Evolutionary conservation across 2,113 vertebrate species (phyloP).

Genomic region (Zeus faber): DNA sequence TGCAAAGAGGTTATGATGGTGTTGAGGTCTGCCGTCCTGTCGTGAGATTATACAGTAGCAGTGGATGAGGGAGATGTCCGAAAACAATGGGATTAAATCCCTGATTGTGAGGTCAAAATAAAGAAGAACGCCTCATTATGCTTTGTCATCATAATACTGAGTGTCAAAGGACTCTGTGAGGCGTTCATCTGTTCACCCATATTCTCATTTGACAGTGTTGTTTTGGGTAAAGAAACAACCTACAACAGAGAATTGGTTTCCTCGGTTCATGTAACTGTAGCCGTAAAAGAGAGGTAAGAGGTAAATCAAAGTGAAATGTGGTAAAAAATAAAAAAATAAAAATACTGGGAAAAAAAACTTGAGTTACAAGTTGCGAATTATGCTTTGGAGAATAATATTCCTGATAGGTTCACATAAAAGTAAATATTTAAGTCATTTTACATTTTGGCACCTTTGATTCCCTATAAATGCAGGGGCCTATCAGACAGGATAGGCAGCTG

Average conservation of each 20-base stretch:
- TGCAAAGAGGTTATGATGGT: conserved; percentile 1
- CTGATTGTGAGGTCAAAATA: too few species aligned
- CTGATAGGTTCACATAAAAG: conserved; percentile 67
- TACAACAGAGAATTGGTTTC: conserved; percentile 56
- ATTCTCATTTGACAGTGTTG: conserved; percentile 33
- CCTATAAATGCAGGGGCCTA: conserved; percentile 68
- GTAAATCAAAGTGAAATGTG: conserved; percentile 65
- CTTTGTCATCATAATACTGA: conserved; percentile 53
- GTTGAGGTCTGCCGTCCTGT: not conserved
- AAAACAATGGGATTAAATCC: conserved; percentile 1
- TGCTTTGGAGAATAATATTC: conserved; percentile 74
- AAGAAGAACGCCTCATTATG: conserved; percentile 23
- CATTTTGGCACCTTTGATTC: conserved; percentile 80
- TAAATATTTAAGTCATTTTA: conserved; percentile 74
- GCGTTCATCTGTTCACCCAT: too few species aligned
- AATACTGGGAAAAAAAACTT: conserved; percentile 54
- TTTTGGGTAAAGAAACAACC: conserved; percentile 49
- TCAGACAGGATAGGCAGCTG: conserved; percentile 58
- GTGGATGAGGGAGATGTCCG: conserved; percentile 4
- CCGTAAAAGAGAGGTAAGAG: conserved; percentile 65
- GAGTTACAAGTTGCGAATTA: conserved; percentile 72
- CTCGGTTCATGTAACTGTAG: conserved; percentile 46
- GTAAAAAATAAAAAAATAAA: too few species aligned
- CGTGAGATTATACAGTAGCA: not conserved
- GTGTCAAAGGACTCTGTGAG: conserved; percentile 45